Conservation (phyloP, 2,797 vertebrate species). For the Adelosebastes latens region DNA sequence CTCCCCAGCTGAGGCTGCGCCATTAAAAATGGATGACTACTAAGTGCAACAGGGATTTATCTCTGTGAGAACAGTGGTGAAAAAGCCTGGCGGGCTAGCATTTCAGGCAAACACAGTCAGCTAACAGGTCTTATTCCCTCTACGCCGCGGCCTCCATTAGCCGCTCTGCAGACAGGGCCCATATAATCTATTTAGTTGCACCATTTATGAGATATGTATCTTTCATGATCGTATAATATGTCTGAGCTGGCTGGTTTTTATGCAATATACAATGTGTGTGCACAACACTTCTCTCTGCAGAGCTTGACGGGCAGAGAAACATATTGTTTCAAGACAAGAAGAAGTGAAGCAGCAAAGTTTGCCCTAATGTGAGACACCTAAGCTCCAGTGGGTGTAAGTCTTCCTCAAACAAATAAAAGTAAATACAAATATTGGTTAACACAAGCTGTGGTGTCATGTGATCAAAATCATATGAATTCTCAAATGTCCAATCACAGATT, state of each 20-base stretch:
- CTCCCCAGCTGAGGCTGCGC: conserved; percentile 77
- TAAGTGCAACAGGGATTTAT: conserved; percentile 86
- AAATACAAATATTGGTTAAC: too few species aligned
- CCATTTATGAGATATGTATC: conserved; percentile 79
- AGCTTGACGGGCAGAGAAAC: background rate
- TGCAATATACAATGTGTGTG: conserved; percentile 19
- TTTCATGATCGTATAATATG: conserved; percentile 72
- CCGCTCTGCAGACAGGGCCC: conserved; percentile 66
- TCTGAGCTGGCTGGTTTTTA: conserved; percentile 42
- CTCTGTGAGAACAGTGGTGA: conserved; percentile 74
- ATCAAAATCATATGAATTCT: too few species aligned
- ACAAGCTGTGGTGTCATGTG: too few species aligned
- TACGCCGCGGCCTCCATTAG: conserved; percentile 72
- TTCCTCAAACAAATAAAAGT: too few species aligned
- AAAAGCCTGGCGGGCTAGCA: conserved; percentile 74
- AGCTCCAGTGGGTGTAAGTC: too few species aligned
- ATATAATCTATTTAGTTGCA: conserved; percentile 76
- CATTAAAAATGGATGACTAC: conserved; percentile 87
- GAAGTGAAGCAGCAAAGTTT: background rate
- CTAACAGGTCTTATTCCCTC: conserved; percentile 72
- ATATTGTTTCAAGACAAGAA: background rate
- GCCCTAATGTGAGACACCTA: too few species aligned
- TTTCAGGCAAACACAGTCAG: conserved; percentile 71
- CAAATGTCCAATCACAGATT: too few species aligned
- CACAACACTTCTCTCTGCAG: conserved; percentile 31